Conservation (phyloP, 2,113 vertebrate genomes). For the Orthonyx spaldingii region DNA sequence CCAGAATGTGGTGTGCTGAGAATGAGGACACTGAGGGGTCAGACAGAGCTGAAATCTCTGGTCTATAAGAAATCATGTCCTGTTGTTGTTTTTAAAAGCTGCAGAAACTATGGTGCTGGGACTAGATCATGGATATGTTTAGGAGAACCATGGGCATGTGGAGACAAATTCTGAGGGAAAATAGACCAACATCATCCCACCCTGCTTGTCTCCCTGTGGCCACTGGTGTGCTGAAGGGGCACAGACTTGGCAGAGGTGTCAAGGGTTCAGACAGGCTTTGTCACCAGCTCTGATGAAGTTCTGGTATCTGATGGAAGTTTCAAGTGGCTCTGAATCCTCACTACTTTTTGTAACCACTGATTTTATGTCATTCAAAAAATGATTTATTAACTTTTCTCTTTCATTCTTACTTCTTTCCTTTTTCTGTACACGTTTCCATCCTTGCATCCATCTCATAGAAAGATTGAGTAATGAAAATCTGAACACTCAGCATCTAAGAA, state of each 20-base stretch:
- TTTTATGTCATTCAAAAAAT: not conserved
- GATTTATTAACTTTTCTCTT: not conserved
- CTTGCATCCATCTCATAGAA: not conserved
- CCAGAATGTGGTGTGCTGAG: not conserved
- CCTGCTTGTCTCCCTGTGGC: not conserved
- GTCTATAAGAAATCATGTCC: not conserved
- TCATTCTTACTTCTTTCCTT: not conserved
- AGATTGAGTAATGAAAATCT: not conserved
- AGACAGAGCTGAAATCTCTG: not conserved
- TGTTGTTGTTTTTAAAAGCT: not conserved
- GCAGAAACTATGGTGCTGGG: not conserved
- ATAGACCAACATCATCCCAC: rapidly evolving
- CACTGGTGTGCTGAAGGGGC: not conserved
- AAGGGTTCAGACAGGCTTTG: not conserved
- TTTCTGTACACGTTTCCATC: not conserved
- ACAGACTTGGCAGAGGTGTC: not conserved
- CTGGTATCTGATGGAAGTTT: not conserved
- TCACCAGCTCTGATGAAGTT: not conserved
- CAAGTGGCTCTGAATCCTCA: not conserved
- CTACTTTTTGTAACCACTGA: rapidly evolving
- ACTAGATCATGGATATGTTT: not conserved
- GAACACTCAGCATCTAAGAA: not conserved
- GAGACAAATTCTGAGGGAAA: not conserved
- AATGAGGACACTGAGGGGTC: not conserved
- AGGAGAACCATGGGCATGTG: rapidly evolving